Conservation (phyloP, 2,113 vertebrate genomes). For the Eublepharis macularius region DNA sequence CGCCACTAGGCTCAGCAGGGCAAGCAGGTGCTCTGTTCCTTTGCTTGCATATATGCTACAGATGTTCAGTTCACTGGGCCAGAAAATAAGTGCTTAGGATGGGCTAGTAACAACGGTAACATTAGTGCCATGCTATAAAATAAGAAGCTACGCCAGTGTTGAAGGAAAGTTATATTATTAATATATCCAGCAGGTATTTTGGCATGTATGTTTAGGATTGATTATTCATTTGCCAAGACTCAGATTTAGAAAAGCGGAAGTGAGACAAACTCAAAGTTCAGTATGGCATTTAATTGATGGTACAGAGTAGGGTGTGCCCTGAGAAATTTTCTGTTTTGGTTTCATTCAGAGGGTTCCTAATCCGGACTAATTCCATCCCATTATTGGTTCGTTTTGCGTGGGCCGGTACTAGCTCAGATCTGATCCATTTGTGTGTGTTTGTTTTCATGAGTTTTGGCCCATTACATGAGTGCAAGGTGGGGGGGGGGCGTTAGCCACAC, state of each 20-base stretch:
- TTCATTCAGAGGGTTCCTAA: too few species aligned
- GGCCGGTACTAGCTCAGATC: too few species aligned
- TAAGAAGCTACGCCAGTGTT: neutral
- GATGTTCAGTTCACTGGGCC: too few species aligned
- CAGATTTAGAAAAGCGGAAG: neutral
- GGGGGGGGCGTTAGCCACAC: too few species aligned
- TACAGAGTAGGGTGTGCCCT: too few species aligned
- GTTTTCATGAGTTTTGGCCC: too few species aligned
- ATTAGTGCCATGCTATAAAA: neutral
- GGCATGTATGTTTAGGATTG: neutral
- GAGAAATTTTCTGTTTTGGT: too few species aligned
- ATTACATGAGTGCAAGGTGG: too few species aligned
- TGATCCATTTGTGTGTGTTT: too few species aligned
- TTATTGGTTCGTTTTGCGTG: too few species aligned
- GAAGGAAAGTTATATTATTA: too few species aligned
- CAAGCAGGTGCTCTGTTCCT: neutral
- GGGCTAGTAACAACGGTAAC: neutral
- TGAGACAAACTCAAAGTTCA: neutral
- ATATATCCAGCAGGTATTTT: neutral
- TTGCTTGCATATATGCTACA: neutral
- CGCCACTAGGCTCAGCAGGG: neutral
- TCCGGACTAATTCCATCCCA: too few species aligned
- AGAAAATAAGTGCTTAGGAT: neutral
- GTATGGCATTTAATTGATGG: neutral
- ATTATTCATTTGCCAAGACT: neutral